Percentiles rank a stretch among this genome's conserved stretches.
Evolutionary conservation across 2,113 vertebrate species (phyloP).

Genomic region (Probosciger aterrimus): DNA sequence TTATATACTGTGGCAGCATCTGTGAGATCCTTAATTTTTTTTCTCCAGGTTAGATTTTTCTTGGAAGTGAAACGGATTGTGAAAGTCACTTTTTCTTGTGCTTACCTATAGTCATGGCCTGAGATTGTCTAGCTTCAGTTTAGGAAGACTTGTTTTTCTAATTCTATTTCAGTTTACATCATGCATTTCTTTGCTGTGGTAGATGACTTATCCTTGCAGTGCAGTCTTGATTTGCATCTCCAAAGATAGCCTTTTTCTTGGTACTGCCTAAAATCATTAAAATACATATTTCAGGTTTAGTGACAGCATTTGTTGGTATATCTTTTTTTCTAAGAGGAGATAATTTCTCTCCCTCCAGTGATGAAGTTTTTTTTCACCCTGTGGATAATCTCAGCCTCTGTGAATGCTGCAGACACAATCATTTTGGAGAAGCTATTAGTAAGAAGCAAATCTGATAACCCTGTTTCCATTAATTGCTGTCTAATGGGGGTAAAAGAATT

Average conservation of each 20-base stretch:
- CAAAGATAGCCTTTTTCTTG: neutral
- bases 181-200: neutral
- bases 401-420: neutral
- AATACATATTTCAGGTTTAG: neutral
- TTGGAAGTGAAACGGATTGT: neutral
- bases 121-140: neutral
- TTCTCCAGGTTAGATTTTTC: neutral
- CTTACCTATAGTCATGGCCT: neutral
- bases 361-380: neutral
- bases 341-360: neutral
- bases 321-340: neutral
- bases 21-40: neutral
- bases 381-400: neutral
- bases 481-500: neutral
- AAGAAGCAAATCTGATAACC: neutral
- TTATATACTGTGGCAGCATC: neutral
- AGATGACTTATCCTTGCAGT: neutral
- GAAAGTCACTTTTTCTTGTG: neutral
- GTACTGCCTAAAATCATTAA: neutral
- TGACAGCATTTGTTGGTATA: neutral
- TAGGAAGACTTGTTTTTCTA: neutral
- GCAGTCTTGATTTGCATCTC: neutral
- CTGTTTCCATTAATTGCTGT: neutral
- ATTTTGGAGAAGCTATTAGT: neutral
- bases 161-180: neutral